These are phyloP conservation scores for Fukomys damarensis DNA, from an alignment of 2,113 vertebrate genomes.

Conservation along the genomic window DNA sequence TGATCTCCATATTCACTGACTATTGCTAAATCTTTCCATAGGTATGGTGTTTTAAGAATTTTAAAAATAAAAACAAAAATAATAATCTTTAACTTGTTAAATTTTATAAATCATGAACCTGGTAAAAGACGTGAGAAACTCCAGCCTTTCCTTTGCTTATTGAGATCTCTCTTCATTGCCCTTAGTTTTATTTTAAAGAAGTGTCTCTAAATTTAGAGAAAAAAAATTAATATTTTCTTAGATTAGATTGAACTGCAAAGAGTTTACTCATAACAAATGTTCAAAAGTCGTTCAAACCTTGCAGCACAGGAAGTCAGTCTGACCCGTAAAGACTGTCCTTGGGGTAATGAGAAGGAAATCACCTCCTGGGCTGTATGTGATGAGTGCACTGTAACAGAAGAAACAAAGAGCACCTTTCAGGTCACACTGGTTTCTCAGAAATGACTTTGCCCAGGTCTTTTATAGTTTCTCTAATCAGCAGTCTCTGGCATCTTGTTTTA, in stretches of 20 bases:
- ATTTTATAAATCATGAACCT: conserved; percentile 61
- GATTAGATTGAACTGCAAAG: conserved; percentile 51
- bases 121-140: not conserved
- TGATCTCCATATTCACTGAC: conserved; percentile 38
- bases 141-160: not conserved
- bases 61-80: not conserved
- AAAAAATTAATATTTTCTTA: conserved; percentile 62
- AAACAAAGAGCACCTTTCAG: conserved; percentile 54
- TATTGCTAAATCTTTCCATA: not conserved
- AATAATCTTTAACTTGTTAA: conserved; percentile 16
- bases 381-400: conserved; percentile 54
- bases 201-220: conserved; percentile 8
- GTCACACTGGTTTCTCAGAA: conserved; percentile 56
- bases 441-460: conserved; percentile 51
- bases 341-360: conserved; percentile 58
- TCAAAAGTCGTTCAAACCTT: conserved; percentile 65
- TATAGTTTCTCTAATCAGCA: conserved; percentile 35
- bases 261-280: conserved; percentile 61
- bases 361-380: conserved; percentile 29
- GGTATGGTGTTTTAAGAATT: not conserved
- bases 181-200: conserved; percentile 66
- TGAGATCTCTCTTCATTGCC: conserved; percentile 4
- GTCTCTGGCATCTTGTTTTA: conserved; percentile 65
- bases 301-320: conserved; percentile 65
- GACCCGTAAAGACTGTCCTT: conserved; percentile 64